Conservation (phyloP, 2,888 invertebrate genomes). For the Bombyx huttoni region DNA sequence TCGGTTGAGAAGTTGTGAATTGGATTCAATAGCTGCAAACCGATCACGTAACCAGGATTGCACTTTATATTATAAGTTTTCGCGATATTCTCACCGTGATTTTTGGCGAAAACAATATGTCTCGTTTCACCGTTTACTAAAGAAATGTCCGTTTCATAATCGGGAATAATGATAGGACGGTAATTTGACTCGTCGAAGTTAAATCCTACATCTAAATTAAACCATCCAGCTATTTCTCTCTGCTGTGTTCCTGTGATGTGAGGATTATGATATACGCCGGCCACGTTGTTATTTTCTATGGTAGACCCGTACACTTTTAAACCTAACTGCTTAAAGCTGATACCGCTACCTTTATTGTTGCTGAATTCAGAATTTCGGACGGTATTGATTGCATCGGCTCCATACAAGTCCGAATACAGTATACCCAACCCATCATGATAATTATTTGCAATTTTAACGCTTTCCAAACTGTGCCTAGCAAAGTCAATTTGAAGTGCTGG, state of each 20-base stretch:
- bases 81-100: constrained; percentile 68
- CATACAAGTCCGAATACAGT: constrained; percentile 94
- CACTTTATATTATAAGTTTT: constrained; percentile 77
- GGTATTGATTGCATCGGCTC: constrained; percentile 84
- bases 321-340: constrained; percentile 91
- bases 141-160: constrained; percentile 73
- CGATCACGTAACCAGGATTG: constrained; percentile 87
- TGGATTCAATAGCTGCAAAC: constrained; percentile 91
- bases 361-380: constrained; percentile 89
- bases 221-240: constrained; percentile 94
- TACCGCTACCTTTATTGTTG: constrained; percentile 88
- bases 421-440: constrained; percentile 94
- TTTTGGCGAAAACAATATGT: constrained; percentile 82
- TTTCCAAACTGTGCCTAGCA: constrained; percentile 85
- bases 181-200: constrained; percentile 79
- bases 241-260: constrained; percentile 87
- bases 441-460: constrained; percentile 86
- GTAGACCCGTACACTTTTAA: constrained; percentile 82
- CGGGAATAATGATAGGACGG: constrained; percentile 81
- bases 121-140: constrained; percentile 82
- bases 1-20: constrained; percentile 91
- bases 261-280: constrained; percentile 95
- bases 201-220: constrained; percentile 78
- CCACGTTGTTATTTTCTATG: constrained; percentile 86
- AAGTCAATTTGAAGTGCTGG: constrained; percentile 93